These are phyloP conservation scores for Urocolius indicus DNA, from an alignment of 2,113 vertebrate species.

Conservation along the genomic window DNA sequence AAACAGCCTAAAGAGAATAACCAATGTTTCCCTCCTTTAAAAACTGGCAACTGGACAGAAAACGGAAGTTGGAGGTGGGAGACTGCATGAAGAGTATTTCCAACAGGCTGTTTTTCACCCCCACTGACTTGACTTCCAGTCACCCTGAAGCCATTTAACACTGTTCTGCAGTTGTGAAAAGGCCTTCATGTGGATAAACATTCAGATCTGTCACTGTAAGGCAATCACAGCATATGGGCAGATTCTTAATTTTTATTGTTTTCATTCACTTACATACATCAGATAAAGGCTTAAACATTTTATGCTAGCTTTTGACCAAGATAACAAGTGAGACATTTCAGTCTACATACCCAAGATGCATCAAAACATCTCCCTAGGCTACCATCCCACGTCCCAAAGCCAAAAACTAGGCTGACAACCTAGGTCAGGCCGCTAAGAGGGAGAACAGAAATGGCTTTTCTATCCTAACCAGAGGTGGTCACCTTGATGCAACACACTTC, in stretches of 20 bases:
- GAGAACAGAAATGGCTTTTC: not conserved
- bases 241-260: not conserved
- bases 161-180: not conserved
- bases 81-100: not conserved
- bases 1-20: not conserved
- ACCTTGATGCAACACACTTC: not conserved
- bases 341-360: not conserved
- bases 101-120: not conserved
- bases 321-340: not conserved
- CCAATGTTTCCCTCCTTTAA: not conserved
- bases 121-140: not conserved
- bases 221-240: conserved; percentile 9
- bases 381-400: not conserved
- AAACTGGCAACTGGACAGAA: not conserved
- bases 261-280: not conserved
- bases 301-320: not conserved
- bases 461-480: not conserved
- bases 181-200: conserved; percentile 34
- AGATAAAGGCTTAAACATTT: not conserved
- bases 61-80: not conserved
- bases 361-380: not conserved
- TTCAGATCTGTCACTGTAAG: conserved; percentile 28
- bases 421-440: not conserved
- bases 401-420: not conserved
- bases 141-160: conserved; percentile 45